Evolutionary conservation across 92 coral and sea anemone genomes (phyloP).

Genomic region (Zoanthus sociatus): DNA sequence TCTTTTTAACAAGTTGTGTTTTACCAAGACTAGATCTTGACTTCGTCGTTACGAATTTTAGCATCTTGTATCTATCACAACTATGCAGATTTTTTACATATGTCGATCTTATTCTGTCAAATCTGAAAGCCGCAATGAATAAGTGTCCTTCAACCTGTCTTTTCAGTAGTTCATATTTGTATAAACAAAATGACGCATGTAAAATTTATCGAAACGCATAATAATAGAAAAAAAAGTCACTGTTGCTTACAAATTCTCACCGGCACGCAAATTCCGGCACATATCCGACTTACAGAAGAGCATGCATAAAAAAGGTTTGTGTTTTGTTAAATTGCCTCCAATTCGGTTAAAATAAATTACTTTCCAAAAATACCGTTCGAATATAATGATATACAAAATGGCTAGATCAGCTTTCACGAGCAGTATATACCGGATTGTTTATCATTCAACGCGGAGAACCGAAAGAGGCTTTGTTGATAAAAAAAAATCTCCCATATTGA

Average conservation of each 20-base stretch:
- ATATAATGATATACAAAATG: no score
- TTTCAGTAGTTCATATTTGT: conserved; percentile 15
- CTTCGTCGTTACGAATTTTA: conserved; percentile 33
- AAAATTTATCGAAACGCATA: conserved; percentile 1
- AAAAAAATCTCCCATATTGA: no score
- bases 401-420: no score
- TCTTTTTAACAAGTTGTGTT: neutral
- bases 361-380: no score
- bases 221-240: neutral
- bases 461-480: no score
- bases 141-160: conserved; percentile 1
- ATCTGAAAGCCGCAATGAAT: conserved; percentile 22
- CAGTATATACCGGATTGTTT: no score
- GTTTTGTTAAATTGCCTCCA: no score
- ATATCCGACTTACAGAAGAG: neutral
- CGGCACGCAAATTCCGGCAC: neutral
- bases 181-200: conserved; percentile 40
- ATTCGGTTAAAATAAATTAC: no score
- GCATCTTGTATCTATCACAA: conserved; percentile 4
- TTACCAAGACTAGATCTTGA: neutral
- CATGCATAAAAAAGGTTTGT: no score
- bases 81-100: neutral
- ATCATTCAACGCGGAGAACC: no score
- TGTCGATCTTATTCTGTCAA: conserved; percentile 5
- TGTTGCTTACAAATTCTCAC: neutral